These are phyloP conservation scores for Nematostella vectensis DNA, from an alignment of 92 coral and sea anemone genomes.

Conservation along the genomic window DNA sequence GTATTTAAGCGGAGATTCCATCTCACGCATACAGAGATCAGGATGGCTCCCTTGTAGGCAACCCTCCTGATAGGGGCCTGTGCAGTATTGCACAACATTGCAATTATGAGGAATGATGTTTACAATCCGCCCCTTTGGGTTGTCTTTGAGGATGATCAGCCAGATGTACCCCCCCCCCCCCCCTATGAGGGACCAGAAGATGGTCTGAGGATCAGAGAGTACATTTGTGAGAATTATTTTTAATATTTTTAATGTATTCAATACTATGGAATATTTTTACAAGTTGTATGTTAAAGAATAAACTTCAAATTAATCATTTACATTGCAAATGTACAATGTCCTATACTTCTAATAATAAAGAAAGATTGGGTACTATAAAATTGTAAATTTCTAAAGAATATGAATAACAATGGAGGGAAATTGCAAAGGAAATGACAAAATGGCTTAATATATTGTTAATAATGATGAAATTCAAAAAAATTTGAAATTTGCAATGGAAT, in stretches of 20 bases:
- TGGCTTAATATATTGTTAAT: too few relatives aligned
- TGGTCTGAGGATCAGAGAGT: conserved; percentile 29
- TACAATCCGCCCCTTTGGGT: conserved; percentile 7
- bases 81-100: conserved; percentile 50
- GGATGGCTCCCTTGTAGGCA: conserved; percentile 38
- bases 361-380: too few relatives aligned
- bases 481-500: too few relatives aligned
- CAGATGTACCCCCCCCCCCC: conserved; percentile 20
- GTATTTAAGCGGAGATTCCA: conserved; percentile 39
- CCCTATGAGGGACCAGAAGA: conserved; percentile 30
- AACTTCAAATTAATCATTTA: too few relatives aligned
- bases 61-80: conserved; percentile 35
- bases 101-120: conserved; percentile 25
- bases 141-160: conserved; percentile 22
- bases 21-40: conserved; percentile 40
- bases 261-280: neutral
- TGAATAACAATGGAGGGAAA: too few relatives aligned
- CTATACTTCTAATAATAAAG: too few relatives aligned
- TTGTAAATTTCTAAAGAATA: too few relatives aligned
- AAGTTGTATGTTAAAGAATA: too few relatives aligned
- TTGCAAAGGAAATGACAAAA: too few relatives aligned
- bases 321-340: too few relatives aligned
- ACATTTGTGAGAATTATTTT: conserved; percentile 28
- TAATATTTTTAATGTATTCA: neutral
- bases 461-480: too few relatives aligned